Evolutionary conservation across 2,113 vertebrate species (phyloP).

Genomic region (Hyperoodon ampullatus): DNA sequence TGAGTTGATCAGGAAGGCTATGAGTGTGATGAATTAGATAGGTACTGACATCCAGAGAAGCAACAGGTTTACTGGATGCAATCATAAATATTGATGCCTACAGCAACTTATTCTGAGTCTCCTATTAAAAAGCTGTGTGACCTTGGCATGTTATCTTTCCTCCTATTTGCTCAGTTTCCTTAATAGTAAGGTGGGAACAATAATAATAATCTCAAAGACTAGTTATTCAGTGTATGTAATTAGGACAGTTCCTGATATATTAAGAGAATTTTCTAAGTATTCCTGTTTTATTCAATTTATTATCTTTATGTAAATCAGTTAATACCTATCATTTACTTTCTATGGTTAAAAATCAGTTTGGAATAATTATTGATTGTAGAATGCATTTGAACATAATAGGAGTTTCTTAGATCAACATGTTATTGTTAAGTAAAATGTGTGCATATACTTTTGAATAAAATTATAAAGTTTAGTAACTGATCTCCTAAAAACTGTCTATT

Average conservation of each 20-base stretch:
- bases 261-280: background rate
- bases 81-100: background rate
- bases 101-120: background rate
- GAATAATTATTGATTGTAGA: background rate
- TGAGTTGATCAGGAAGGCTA: background rate
- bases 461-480: background rate
- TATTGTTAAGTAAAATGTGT: background rate
- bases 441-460: background rate
- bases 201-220: background rate
- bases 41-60: background rate
- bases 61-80: background rate
- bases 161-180: background rate
- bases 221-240: background rate
- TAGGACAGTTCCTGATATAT: background rate
- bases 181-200: background rate
- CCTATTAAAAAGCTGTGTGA: background rate
- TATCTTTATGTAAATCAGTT: background rate
- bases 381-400: background rate
- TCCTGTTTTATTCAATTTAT: background rate
- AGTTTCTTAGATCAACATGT: background rate
- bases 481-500: background rate
- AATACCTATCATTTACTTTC: background rate
- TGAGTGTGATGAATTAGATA: background rate
- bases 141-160: background rate
- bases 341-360: background rate